A percentile compares a stretch with the other conserved stretches of the same genome.
phyloP scores from a whole-genome alignment of 2,113 vertebrate genomes.

The Pagrus major region DNA sequence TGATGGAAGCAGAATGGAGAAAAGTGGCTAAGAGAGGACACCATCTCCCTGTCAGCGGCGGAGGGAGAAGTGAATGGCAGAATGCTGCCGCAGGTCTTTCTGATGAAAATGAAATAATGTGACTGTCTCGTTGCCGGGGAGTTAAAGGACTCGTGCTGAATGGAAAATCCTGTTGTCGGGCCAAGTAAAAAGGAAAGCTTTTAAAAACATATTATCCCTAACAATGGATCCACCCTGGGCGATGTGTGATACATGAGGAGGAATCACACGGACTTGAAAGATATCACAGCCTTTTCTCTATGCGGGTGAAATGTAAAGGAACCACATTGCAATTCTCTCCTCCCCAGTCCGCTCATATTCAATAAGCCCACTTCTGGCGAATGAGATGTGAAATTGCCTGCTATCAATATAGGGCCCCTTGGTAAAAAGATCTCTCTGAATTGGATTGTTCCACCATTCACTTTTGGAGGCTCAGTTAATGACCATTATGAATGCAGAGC shows the following conservation, averaged over 20 bases:
- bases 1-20: slow-evolving; percentile 42
- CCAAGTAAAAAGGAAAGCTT: slow-evolving; percentile 60
- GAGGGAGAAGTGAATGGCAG: slow-evolving; percentile 44
- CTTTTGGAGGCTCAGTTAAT: slow-evolving; percentile 74
- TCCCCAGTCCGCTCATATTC: slow-evolving; percentile 74
- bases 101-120: slow-evolving; percentile 65
- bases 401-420: slow-evolving; percentile 72
- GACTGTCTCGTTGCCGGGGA: slow-evolving; percentile 52
- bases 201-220: slow-evolving; percentile 73
- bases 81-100: slow-evolving; percentile 49
- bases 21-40: slow-evolving; percentile 19
- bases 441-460: slow-evolving; percentile 80
- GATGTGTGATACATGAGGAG: slow-evolving; percentile 54
- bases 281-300: slow-evolving; percentile 53
- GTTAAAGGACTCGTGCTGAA: slow-evolving; percentile 65
- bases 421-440: slow-evolving; percentile 75
- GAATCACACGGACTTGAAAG: slow-evolving; percentile 56
- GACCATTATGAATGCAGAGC: slow-evolving; percentile 77
- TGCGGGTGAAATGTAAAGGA: slow-evolving; percentile 71
- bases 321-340: slow-evolving; percentile 61
- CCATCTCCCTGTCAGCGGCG: slow-evolving; percentile 16
- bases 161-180: slow-evolving; percentile 61
- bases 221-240: slow-evolving; percentile 68
- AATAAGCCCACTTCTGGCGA: slow-evolving; percentile 77
- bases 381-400: slow-evolving; percentile 83